These are phyloP conservation scores for Phasia obesa DNA, from an alignment of 2,888 invertebrate genomes.

Conservation along the genomic window DNA sequence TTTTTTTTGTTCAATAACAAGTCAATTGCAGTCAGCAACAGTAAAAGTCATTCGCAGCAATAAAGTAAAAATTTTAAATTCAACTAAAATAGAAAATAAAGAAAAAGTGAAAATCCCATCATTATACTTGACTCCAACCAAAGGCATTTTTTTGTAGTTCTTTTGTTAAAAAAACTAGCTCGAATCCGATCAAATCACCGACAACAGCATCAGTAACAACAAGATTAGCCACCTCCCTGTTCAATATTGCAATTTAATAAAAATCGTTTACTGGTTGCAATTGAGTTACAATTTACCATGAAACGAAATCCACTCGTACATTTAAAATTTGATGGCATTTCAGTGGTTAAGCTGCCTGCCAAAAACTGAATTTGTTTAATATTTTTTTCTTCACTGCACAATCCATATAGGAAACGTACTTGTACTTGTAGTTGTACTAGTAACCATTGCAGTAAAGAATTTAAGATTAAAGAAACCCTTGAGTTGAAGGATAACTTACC, in stretches of 20 bases:
- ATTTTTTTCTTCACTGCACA: background rate
- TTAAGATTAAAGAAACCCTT: background rate
- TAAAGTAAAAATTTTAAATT: slow-evolving; percentile 20
- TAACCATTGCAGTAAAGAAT: slow-evolving; percentile 3
- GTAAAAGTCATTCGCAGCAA: slow-evolving; percentile 57
- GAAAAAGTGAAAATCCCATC: slow-evolving; percentile 28
- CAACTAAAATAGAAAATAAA: slow-evolving; percentile 5
- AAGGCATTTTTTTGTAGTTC: slow-evolving; percentile 23
- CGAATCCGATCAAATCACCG: slow-evolving; percentile 1
- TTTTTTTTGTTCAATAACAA: slow-evolving; percentile 38
- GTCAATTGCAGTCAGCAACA: slow-evolving; percentile 62
- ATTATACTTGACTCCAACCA: slow-evolving; percentile 48
- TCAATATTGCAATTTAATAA: background rate
- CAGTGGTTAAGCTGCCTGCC: slow-evolving; percentile 62
- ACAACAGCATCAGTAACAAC: slow-evolving; percentile 5
- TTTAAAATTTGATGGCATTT: slow-evolving; percentile 64
- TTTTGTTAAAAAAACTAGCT: slow-evolving; percentile 6
- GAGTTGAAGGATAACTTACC: slow-evolving; percentile 49
- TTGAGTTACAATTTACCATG: slow-evolving; percentile 42
- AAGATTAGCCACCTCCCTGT: slow-evolving; percentile 37
- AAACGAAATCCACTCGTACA: slow-evolving; percentile 55
- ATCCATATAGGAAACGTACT: slow-evolving; percentile 30
- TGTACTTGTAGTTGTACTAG: background rate
- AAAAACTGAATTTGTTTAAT: slow-evolving; percentile 49
- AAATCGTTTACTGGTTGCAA: slow-evolving; percentile 13